Conservation (phyloP, 2,888 invertebrate genomes). For the Latrodectus hesperus region DNA sequence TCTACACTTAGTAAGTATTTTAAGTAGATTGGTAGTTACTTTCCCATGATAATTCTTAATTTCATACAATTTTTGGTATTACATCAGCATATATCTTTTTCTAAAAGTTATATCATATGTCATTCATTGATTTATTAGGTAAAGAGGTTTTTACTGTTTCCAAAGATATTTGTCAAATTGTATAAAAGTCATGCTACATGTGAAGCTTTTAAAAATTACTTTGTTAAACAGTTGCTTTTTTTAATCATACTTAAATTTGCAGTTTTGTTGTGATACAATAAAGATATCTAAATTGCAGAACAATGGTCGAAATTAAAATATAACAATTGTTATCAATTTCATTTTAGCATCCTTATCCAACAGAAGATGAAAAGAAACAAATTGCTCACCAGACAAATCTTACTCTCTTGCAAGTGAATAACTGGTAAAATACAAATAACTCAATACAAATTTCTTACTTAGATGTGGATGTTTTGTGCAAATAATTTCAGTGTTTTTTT, state of each 20-base stretch:
- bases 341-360: constrained; percentile 92
- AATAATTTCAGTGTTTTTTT: not conserved
- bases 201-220: not conserved
- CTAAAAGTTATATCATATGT: too few relatives aligned
- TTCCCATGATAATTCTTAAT: too few relatives aligned
- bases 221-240: not conserved
- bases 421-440: constrained; percentile 77
- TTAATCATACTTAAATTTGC: not conserved
- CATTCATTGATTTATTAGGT: not conserved
- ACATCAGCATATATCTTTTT: too few relatives aligned
- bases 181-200: not conserved
- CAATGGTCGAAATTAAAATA: not conserved
- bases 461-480: not conserved
- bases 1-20: too few relatives aligned
- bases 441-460: not conserved
- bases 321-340: constrained; percentile 28
- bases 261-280: too few relatives aligned
- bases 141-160: not conserved
- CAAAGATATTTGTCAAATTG: not conserved
- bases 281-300: too few relatives aligned
- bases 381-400: constrained; percentile 92
- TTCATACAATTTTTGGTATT: too few relatives aligned
- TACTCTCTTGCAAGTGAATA: constrained; percentile 91
- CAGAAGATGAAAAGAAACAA: constrained; percentile 93
- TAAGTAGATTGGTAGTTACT: too few relatives aligned